These are phyloP conservation scores for Deroplatys truncata DNA, from an alignment of 2,888 invertebrate genomes.

Conservation along the genomic window DNA sequence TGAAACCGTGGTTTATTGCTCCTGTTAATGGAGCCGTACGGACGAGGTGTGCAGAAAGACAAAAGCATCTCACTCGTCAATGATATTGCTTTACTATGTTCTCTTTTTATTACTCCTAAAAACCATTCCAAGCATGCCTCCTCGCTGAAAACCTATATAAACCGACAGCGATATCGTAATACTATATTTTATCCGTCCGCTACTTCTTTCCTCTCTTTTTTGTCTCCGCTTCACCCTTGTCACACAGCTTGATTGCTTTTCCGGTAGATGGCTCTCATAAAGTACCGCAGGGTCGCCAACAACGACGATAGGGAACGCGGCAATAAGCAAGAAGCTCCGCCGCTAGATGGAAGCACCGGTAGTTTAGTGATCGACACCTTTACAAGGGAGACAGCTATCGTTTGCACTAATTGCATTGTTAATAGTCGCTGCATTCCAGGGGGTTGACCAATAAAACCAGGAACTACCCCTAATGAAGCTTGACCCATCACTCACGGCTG, in stretches of 20 bases:
- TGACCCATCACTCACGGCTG: neutral
- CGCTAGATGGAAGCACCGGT: too few relatives aligned
- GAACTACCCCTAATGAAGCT: neutral
- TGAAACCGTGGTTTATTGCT: neutral
- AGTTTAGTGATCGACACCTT: neutral
- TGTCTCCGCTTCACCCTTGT: neutral
- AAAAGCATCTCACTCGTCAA: neutral
- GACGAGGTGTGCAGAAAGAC: neutral
- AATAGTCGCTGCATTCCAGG: slow-evolving; percentile 3
- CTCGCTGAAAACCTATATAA: neutral
- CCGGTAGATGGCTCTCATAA: slow-evolving; percentile 8
- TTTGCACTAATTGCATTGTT: slow-evolving; percentile 4
- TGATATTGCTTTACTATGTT: neutral
- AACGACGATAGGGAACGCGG: neutral
- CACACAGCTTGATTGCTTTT: slow-evolving; percentile 9
- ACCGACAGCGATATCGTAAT: neutral
- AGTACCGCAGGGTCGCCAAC: neutral
- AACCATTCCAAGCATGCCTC: neutral
- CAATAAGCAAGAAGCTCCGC: neutral
- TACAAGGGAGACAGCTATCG: neutral
- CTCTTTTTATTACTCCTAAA: neutral
- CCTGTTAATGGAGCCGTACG: neutral
- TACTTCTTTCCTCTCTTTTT: neutral
- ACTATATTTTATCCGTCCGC: neutral
- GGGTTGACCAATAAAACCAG: slow-evolving; percentile 11